Evolutionary conservation across 2,113 vertebrate genomes (phyloP).

Genomic region (Ornithorhynchus anatinus): DNA sequence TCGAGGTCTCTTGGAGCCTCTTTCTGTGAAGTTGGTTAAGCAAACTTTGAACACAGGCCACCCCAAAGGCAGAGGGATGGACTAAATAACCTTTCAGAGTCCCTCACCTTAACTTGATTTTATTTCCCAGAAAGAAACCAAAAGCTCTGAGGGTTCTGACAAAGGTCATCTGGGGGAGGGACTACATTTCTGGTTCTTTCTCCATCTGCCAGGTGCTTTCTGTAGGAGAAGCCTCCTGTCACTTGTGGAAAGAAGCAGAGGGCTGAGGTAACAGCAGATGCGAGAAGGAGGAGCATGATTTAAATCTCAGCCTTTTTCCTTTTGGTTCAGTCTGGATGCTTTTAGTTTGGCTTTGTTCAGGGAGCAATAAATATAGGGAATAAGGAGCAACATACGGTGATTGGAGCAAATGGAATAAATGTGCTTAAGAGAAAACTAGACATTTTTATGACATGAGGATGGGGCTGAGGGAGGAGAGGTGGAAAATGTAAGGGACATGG

Average conservation of each 20-base stretch:
- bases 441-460: constrained; percentile 34
- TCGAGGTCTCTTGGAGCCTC: too few relatives aligned
- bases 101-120: too few relatives aligned
- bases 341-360: constrained; percentile 39
- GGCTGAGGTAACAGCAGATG: not conserved
- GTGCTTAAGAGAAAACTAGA: constrained; percentile 33
- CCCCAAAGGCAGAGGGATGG: too few relatives aligned
- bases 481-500: constrained; percentile 1
- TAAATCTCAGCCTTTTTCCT: not conserved
- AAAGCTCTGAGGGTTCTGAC: too few relatives aligned
- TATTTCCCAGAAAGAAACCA: too few relatives aligned
- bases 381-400: constrained; percentile 30
- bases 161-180: too few relatives aligned
- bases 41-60: too few relatives aligned
- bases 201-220: not conserved
- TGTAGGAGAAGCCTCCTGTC: not conserved
- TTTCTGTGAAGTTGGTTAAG: too few relatives aligned
- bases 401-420: constrained; percentile 44
- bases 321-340: constrained; percentile 34
- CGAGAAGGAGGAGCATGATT: not conserved
- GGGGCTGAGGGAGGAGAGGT: not conserved
- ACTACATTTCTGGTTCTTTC: too few relatives aligned
- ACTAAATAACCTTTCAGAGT: too few relatives aligned
- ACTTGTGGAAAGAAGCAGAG: not conserved
- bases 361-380: constrained; percentile 42